Base-by-base conservation (phyloP, 92 coral and sea anemone species). In the Diadumene lineata region DNA sequence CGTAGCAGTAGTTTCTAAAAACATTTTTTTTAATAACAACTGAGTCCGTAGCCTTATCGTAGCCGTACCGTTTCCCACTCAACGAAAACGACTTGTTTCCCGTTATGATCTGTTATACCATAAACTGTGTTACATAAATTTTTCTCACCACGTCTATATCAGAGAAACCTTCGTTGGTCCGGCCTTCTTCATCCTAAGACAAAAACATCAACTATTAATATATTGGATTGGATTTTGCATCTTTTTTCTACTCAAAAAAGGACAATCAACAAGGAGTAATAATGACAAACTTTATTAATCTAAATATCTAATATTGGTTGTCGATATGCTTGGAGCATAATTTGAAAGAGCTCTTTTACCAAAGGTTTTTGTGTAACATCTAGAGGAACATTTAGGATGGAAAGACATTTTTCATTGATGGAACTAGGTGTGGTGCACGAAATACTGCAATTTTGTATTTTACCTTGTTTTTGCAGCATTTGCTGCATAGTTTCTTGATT, bases 391-490 rank as follows among this genome's bases (percentile, higher is more conserved):
- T 38, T 38, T 13, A 4, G 48, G 7, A 38, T 38, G 48, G 13
- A 13, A 38, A 38, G 6, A 4, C 48, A 13, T 38, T 38, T 6
- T 13, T 38, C 48, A 4, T 38, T 13, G 7, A 38, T 13, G 13
- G 48, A 38, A 4, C 48, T 13, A 38, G 13, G 6, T 38, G 48
- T 38, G 48, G 48, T 38, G 7, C 6, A 38, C 13, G 48, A 38
- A 38, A n/a, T n/a, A n/a, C n/a, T 38, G 48, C 13, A 4, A 38
- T 38, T 13, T 4, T 38, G 13, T 38, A 38, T 38, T 13, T 38
- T 38, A 72, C 77, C 77, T n/a, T n/a, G n/a, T 72, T 72, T 31
- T 43, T 31, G 57, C 74, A 56, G 31, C 68, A 33, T 29, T 60
- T 53, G 27, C 13, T 6, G 13, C 34, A 58, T 0, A 78, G 48